Conservation (phyloP, 1,140 invertebrate genomes). For the Radopholus similis region DNA sequence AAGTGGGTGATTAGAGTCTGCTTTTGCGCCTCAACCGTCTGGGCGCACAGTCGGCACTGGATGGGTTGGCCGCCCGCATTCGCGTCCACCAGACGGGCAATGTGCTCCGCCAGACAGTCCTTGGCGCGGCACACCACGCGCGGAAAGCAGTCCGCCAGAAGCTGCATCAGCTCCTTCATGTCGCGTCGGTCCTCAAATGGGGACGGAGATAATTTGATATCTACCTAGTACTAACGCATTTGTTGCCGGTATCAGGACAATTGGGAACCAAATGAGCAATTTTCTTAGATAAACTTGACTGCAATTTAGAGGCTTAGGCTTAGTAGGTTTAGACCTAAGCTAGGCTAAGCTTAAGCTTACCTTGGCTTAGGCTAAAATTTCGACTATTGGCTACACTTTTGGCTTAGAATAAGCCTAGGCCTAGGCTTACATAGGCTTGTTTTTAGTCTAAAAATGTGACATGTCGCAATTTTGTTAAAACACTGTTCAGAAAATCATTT, state of each 20-base stretch:
- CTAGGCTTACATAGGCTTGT: too few species aligned
- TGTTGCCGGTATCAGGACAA: too few species aligned
- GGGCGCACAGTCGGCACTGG: not conserved
- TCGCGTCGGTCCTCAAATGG: conserved; percentile 18
- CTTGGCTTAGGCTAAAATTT: too few species aligned
- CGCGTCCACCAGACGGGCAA: not conserved
- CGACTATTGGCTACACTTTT: too few species aligned
- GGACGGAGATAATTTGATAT: too few species aligned
- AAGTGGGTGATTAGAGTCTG: not conserved
- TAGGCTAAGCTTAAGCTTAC: too few species aligned
- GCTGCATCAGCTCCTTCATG: conserved; percentile 9
- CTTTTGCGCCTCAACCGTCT: not conserved
- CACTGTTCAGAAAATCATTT: not conserved
- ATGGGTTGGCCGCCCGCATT: not conserved
- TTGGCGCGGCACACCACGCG: conserved; percentile 3
- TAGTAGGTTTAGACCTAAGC: too few species aligned
- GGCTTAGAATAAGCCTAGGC: too few species aligned
- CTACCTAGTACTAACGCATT: too few species aligned
- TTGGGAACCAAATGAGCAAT: too few species aligned
- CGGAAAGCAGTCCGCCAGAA: conserved; percentile 16
- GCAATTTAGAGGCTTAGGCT: too few species aligned
- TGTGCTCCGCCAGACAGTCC: not conserved
- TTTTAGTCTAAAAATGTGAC: not conserved
- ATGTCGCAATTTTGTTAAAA: not conserved
- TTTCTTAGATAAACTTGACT: too few species aligned